Percentiles rank a stretch among this genome's conserved stretches.
phyloP scores from a whole-genome alignment of 2,113 vertebrate genomes.

The Rhynchomys soricoides region DNA sequence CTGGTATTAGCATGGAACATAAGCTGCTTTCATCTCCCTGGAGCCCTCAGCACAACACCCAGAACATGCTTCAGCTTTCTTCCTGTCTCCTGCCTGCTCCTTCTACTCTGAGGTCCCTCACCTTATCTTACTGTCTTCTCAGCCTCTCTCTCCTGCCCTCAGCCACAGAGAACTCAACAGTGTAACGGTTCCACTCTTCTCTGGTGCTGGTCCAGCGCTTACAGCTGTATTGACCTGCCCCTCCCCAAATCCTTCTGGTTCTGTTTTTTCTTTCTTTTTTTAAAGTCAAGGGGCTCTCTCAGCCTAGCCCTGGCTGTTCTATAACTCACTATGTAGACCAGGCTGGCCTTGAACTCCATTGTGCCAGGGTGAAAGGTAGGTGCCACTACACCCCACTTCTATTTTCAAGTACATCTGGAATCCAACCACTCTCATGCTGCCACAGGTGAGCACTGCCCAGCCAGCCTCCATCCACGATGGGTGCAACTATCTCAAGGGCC shows the following conservation, averaged over 20 bases:
- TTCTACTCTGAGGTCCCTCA: background rate
- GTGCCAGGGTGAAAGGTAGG: background rate
- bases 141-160: background rate
- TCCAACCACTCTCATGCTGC: background rate
- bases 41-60: background rate
- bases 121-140: too few relatives aligned
- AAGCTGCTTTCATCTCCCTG: background rate
- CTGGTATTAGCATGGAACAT: too few relatives aligned
- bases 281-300: background rate
- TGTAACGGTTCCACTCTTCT: background rate
- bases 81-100: background rate
- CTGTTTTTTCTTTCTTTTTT: background rate
- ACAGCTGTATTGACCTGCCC: background rate
- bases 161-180: background rate
- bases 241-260: background rate
- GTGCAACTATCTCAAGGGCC: background rate
- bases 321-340: background rate
- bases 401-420: background rate
- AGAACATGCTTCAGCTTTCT: background rate
- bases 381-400: background rate
- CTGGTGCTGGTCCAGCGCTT: background rate
- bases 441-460: background rate
- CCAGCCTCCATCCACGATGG: background rate
- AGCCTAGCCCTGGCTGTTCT: background rate
- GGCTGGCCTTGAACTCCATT: background rate